These are phyloP conservation scores for Anoncus sp. DNA, from an alignment of 2,888 invertebrate genomes.

Conservation along the genomic window DNA sequence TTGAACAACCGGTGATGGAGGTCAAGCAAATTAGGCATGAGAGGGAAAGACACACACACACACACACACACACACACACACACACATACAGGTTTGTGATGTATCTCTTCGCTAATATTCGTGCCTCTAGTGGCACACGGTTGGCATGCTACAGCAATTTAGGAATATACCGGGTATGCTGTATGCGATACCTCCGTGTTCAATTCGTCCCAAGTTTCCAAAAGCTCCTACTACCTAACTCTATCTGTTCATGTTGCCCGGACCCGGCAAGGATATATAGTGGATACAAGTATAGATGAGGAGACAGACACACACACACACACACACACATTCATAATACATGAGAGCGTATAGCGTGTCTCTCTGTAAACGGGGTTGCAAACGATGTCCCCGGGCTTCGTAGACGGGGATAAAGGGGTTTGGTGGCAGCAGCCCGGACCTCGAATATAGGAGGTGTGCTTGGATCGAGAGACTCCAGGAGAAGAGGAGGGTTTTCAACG, in stretches of 20 bases:
- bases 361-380: constrained; percentile 59
- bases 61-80: no score
- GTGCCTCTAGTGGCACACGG: constrained; percentile 22
- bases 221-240: constrained; percentile 39
- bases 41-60: constrained; percentile 2
- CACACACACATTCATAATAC: constrained; percentile 38
- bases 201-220: constrained; percentile 47
- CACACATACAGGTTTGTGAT: constrained; percentile 1
- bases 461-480: constrained; percentile 13
- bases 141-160: constrained; percentile 41
- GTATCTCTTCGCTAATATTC: constrained; percentile 25
- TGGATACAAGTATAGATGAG: constrained; percentile 2
- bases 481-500: constrained; percentile 32
- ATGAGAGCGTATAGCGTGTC: constrained; percentile 40
- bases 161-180: constrained; percentile 36
- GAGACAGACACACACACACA: neutral
- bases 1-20: constrained; percentile 8
- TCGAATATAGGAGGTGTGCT: constrained; percentile 8
- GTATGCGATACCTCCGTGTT: constrained; percentile 6
- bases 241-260: neutral
- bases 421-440: neutral
- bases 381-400: constrained; percentile 58
- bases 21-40: constrained; percentile 35
- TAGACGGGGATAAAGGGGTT: constrained; percentile 28
- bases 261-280: constrained; percentile 12